A percentile compares a stretch with the other conserved stretches of the same genome.
phyloP scores from a whole-genome alignment of 2,888 invertebrate species.

The Parascotia fuliginaria region DNA sequence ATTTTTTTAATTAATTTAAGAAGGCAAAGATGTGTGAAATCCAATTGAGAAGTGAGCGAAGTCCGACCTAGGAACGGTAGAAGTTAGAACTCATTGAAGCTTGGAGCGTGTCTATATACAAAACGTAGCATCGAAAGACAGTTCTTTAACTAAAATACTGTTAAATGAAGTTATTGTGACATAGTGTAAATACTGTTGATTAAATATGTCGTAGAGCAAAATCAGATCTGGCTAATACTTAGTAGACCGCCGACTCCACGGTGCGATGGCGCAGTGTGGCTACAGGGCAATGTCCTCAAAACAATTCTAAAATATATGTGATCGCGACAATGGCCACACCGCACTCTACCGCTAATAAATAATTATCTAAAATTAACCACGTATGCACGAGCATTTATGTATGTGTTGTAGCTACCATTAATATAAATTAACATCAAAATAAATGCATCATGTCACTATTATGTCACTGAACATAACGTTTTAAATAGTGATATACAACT shows the following conservation, averaged over 20 bases:
- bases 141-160: slow-evolving; percentile 81
- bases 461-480: slow-evolving; percentile 81
- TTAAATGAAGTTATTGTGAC: slow-evolving; percentile 70
- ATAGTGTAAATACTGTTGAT: slow-evolving; percentile 74
- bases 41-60: slow-evolving; percentile 70
- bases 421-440: slow-evolving; percentile 84
- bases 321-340: slow-evolving; percentile 63
- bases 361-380: slow-evolving; percentile 77
- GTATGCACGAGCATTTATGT: slow-evolving; percentile 81
- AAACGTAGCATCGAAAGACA: slow-evolving; percentile 63
- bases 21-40: slow-evolving; percentile 83
- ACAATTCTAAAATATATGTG: slow-evolving; percentile 72
- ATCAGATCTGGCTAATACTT: slow-evolving; percentile 78
- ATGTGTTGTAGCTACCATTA: slow-evolving; percentile 82
- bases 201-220: slow-evolving; percentile 66
- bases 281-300: slow-evolving; percentile 59
- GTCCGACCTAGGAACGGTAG: slow-evolving; percentile 54
- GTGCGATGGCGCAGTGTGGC: slow-evolving; percentile 53
- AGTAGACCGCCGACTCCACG: slow-evolving; percentile 49
- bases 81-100: slow-evolving; percentile 54
- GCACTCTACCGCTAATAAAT: slow-evolving; percentile 70
- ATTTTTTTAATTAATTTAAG: slow-evolving; percentile 78
- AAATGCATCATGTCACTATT: slow-evolving; percentile 85
- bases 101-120: slow-evolving; percentile 68
- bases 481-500: slow-evolving; percentile 75